Evolutionary conservation across 2,113 vertebrate genomes (phyloP).

Genomic region (Cyanistes caeruleus): DNA sequence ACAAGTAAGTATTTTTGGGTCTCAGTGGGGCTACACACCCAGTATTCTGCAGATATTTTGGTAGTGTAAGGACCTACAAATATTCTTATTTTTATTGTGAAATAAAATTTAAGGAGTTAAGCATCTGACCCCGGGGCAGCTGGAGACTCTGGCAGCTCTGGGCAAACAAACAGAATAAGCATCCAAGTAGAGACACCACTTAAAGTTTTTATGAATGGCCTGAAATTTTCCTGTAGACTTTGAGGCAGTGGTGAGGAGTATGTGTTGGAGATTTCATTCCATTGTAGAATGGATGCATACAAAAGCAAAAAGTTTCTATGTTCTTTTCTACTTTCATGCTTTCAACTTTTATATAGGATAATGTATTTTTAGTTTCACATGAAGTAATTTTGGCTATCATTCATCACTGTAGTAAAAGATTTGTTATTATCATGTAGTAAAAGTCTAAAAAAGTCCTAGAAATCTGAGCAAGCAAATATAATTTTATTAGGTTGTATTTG

Average conservation of each 20-base stretch:
- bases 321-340: neutral
- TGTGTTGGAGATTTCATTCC: neutral
- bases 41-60: neutral
- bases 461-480: neutral
- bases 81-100: neutral
- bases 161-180: neutral
- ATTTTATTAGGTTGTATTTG: neutral
- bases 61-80: neutral
- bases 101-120: neutral
- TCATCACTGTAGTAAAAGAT: neutral
- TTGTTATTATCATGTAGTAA: neutral
- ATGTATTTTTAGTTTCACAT: neutral
- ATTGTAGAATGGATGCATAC: neutral
- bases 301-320: neutral
- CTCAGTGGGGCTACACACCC: neutral
- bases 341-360: neutral
- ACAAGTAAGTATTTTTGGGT: neutral
- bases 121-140: neutral
- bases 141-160: neutral
- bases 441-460: neutral
- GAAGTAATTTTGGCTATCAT: neutral
- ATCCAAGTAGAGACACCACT: neutral
- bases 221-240: neutral
- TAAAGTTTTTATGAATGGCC: neutral
- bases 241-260: neutral